A percentile compares a stretch with the other conserved stretches of the same genome.
Evolutionary conservation across 2,888 invertebrate genomes (phyloP).

Genomic region (Strigamia maritima): DNA sequence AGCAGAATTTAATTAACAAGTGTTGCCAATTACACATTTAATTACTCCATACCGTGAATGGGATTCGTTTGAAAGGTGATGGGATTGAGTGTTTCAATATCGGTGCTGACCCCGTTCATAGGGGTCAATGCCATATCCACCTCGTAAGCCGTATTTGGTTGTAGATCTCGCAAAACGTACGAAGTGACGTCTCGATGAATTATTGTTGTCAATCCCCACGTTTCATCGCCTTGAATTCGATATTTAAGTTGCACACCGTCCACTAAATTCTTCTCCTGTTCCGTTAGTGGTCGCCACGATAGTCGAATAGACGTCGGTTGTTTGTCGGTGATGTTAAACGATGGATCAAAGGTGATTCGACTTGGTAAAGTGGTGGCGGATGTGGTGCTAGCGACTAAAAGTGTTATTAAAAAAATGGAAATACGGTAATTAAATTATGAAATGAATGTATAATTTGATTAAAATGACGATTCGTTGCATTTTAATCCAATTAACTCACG

Average conservation of each 20-base stretch:
- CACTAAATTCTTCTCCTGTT: constrained; percentile 75
- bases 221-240: constrained; percentile 70
- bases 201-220: constrained; percentile 75
- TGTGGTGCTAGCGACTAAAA: constrained; percentile 48
- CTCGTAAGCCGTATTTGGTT: constrained; percentile 75
- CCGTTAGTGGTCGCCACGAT: constrained; percentile 76
- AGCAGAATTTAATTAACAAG: neutral
- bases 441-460: neutral
- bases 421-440: neutral
- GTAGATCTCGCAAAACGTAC: constrained; percentile 72
- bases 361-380: constrained; percentile 59
- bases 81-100: constrained; percentile 68
- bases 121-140: constrained; percentile 79
- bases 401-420: neutral
- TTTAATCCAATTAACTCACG: constrained; percentile 44
- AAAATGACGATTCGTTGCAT: neutral
- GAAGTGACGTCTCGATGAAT: constrained; percentile 77
- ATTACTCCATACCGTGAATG: constrained; percentile 59
- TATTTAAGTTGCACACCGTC: constrained; percentile 85
- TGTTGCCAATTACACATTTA: neutral
- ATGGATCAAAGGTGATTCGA: constrained; percentile 68
- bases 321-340: constrained; percentile 67
- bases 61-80: constrained; percentile 70
- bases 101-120: constrained; percentile 73
- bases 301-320: constrained; percentile 75